Base-by-base conservation (phyloP, 2,797 vertebrate species). In the Sebastes wilsoni region DNA sequence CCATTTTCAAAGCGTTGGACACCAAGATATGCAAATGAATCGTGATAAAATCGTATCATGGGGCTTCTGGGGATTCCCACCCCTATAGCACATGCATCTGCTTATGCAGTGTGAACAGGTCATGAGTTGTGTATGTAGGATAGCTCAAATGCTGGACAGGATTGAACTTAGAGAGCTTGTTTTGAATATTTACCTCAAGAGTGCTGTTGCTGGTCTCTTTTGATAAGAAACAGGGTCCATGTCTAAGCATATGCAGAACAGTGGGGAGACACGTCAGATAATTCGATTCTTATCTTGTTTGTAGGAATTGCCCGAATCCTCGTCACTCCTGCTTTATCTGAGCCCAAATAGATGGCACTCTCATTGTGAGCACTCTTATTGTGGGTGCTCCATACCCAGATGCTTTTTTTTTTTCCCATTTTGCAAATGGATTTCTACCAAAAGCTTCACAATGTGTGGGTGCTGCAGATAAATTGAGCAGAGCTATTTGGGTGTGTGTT, bases 211-310 rank as follows among this genome's bases (percentile, higher is more conserved):
- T 70, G 62, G n/a, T 82, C 54, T 69, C 6, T 11, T 76, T 83
- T 67, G 22, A 77, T 62, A 86, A 72, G 68, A 75, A 32, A 67
- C n/a, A 8, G 27, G 59, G 79, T 78, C 16, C 22, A 64, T 80
- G 68, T 75, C 73, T 22, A 66, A 67, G 56, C 28, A 66, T 46
- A 67, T 30, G 25, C 38, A 56, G 61, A 77, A 79, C 22, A 30
- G 34, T 25, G 38, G 23, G 36, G 42, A 59, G 38, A 73, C 4
- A 4, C 36, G 54, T 69, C 55, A 65, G 58, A 80, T 83, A 30
- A 86, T 82, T 80, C 56, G 67, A 88, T 75, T 73, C 10, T 30
- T 78, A 89, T 83, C 73, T 22, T 74, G 12, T 49, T 74, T 74
- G 62, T 30, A 69, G 66, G 22, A 72, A 54, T 52, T 42, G 56